phyloP scores from a whole-genome alignment of 2,113 vertebrate genomes.

The Boulengerochromis microlepis region DNA sequence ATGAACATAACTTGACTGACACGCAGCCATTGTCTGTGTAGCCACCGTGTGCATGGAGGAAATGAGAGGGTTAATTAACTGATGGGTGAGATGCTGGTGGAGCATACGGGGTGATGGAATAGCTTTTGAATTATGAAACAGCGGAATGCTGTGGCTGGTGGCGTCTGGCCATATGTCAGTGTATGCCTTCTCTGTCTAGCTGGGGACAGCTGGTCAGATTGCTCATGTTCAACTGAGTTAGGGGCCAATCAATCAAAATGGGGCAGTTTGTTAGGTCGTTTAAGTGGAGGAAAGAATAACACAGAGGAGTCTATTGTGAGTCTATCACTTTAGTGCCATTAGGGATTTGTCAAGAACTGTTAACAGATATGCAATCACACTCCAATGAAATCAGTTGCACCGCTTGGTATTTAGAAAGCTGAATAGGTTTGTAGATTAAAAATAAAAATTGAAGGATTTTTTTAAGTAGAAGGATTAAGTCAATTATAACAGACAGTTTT shows the following conservation, averaged over 20 bases:
- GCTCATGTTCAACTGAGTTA: slow-evolving; percentile 62
- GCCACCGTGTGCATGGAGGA: neutral
- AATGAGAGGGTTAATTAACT: slow-evolving; percentile 58
- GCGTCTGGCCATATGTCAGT: slow-evolving; percentile 64
- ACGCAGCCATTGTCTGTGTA: slow-evolving; percentile 9
- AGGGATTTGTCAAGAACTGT: slow-evolving; percentile 39
- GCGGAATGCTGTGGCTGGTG: slow-evolving; percentile 62
- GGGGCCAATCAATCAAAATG: slow-evolving; percentile 66
- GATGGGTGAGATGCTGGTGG: slow-evolving; percentile 18
- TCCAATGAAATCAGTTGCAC: neutral
- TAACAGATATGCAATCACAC: slow-evolving; percentile 16
- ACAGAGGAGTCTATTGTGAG: slow-evolving; percentile 41
- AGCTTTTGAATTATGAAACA: slow-evolving; percentile 70
- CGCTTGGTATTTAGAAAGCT: neutral
- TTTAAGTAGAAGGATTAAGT: neutral
- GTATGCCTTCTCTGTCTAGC: slow-evolving; percentile 43
- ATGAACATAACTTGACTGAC: slow-evolving; percentile 29
- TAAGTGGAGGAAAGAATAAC: slow-evolving; percentile 23
- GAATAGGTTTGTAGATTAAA: neutral
- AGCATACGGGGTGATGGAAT: slow-evolving; percentile 59
- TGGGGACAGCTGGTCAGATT: slow-evolving; percentile 69
- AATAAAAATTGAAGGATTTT: neutral
- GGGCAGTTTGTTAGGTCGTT: slow-evolving; percentile 46
- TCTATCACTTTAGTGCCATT: slow-evolving; percentile 43
- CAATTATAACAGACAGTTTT: neutral